Percentiles rank a stretch among this genome's conserved stretches.
These are phyloP conservation scores for Phaethon lepturus DNA, from an alignment of 2,113 vertebrate genomes.

Conservation along the genomic window DNA sequence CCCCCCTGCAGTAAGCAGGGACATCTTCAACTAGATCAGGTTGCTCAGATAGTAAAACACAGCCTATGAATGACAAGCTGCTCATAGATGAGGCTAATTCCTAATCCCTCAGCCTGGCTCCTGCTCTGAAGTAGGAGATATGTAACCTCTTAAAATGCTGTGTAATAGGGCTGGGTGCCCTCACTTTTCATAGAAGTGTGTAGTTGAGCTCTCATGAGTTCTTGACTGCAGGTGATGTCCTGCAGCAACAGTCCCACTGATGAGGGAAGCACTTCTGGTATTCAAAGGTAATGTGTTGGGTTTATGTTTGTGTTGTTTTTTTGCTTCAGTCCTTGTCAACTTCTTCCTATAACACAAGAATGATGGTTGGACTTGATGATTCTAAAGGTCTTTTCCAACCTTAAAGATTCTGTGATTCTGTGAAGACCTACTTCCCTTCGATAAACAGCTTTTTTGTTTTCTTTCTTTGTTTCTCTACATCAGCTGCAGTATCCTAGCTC, in stretches of 20 bases:
- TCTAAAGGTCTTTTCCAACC: no score
- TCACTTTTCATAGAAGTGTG: neutral
- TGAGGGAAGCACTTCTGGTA: neutral
- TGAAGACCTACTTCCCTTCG: neutral
- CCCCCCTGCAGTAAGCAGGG: no score
- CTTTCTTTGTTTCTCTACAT: neutral
- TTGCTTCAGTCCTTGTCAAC: neutral
- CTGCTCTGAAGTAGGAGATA: neutral
- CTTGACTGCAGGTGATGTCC: neutral
- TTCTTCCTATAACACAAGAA: neutral
- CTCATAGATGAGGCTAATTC: neutral
- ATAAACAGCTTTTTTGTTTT: neutral
- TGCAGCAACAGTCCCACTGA: neutral
- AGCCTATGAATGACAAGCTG: neutral
- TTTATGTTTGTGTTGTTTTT: neutral
- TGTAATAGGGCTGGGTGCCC: neutral
- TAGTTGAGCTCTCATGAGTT: neutral
- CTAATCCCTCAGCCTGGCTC: neutral
- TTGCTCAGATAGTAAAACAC: neutral
- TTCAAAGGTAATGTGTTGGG: neutral
- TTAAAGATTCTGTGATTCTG: no score
- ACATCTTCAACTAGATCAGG: no score
- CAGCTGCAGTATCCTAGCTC: neutral
- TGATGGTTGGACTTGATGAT: no score
- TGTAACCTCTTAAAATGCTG: neutral